Percentiles rank a stretch among this genome's conserved stretches.
Evolutionary conservation across 2,113 vertebrate species (phyloP).

Genomic region (Trematomus loennbergii): DNA sequence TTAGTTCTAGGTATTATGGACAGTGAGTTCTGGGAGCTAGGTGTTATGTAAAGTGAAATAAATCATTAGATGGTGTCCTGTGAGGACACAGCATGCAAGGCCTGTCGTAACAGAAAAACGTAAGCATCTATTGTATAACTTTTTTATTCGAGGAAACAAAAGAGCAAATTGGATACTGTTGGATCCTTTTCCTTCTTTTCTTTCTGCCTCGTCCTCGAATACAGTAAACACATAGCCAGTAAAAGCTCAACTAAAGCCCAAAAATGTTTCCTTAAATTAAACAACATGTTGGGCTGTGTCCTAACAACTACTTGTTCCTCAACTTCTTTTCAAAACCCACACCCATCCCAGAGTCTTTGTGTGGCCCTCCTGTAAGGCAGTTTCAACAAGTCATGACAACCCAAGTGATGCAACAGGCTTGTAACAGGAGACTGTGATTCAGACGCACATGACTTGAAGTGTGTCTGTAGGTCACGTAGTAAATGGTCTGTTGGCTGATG

Average conservation of each 20-base stretch:
- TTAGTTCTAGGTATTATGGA: neutral
- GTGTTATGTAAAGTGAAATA: neutral
- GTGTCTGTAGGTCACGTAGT: conserved; percentile 58
- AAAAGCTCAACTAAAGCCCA: neutral
- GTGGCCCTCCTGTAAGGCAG: neutral
- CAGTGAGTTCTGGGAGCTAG: neutral
- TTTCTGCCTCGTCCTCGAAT: neutral
- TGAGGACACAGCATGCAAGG: neutral
- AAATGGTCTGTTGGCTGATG: conserved; percentile 16
- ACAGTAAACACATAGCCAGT: neutral
- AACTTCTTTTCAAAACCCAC: conserved; percentile 1
- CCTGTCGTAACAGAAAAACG: neutral
- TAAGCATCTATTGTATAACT: neutral
- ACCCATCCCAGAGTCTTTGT: conserved; percentile 24
- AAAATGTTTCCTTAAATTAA: conserved; percentile 2
- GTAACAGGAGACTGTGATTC: conserved; percentile 64
- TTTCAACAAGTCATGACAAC: conserved; percentile 33
- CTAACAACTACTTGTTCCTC: conserved; percentile 1
- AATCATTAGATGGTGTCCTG: neutral
- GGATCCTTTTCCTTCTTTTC: conserved; percentile 1
- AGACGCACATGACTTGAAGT: conserved; percentile 64
- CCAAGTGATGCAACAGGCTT: conserved; percentile 63
- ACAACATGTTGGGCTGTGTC: neutral
- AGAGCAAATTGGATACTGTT: neutral
- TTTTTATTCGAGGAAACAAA: neutral